These are phyloP conservation scores for Drosophila suzukii DNA, from an alignment of 1,140 invertebrate genomes.

Conservation along the genomic window DNA sequence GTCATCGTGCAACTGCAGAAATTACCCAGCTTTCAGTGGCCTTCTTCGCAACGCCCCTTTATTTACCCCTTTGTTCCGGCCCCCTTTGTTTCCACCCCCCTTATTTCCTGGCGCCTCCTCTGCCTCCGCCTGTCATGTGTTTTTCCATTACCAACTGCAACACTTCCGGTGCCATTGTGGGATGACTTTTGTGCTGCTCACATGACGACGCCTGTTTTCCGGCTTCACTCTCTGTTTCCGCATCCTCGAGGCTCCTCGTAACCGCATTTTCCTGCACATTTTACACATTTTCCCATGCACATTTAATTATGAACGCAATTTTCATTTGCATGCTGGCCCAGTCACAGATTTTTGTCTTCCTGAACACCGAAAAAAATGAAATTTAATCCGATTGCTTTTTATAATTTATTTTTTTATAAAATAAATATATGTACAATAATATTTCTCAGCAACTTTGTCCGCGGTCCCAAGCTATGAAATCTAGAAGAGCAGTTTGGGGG, in stretches of 20 bases:
- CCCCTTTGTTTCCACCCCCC: slow-evolving; percentile 25
- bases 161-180: slow-evolving; percentile 50
- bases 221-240: not conserved
- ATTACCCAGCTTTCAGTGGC: slow-evolving; percentile 51
- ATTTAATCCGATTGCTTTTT: not conserved
- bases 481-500: too few relatives aligned
- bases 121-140: slow-evolving; percentile 50
- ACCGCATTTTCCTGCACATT: slow-evolving; percentile 45
- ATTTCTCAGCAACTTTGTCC: too few relatives aligned
- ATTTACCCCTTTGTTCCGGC: slow-evolving; percentile 10
- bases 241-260: slow-evolving; percentile 7
- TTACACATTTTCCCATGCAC: slow-evolving; percentile 56
- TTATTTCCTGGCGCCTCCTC: not conserved
- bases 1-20: slow-evolving; percentile 54
- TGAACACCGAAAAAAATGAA: not conserved
- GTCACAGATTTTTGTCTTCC: slow-evolving; percentile 31
- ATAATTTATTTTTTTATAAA: not conserved
- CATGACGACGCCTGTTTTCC: slow-evolving; percentile 31
- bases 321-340: slow-evolving; percentile 39
- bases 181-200: slow-evolving; percentile 38
- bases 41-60: slow-evolving; percentile 14
- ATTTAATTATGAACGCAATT: slow-evolving; percentile 67
- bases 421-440: not conserved
- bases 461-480: too few relatives aligned
- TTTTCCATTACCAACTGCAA: slow-evolving; percentile 60